A percentile compares a stretch with the other conserved stretches of the same genome.
Evolutionary conservation across 2,888 invertebrate genomes (phyloP).

Genomic region (Cephus runcator): DNA sequence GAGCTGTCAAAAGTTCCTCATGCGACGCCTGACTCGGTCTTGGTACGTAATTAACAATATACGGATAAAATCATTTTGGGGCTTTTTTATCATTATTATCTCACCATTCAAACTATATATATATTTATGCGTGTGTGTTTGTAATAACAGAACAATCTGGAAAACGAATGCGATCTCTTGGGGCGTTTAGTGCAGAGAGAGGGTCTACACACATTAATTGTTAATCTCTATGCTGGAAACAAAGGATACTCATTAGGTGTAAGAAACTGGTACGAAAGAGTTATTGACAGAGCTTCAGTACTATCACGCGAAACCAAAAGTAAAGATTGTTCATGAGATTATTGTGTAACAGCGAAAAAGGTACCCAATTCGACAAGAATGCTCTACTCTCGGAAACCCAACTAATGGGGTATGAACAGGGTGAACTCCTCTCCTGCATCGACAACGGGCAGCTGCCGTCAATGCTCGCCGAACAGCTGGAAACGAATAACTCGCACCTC

Average conservation of each 20-base stretch:
- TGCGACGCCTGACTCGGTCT: constrained; percentile 61
- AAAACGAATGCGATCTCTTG: constrained; percentile 71
- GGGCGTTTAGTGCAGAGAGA: constrained; percentile 87
- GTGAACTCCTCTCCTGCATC: constrained; percentile 86
- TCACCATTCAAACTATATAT: background rate
- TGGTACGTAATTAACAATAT: constrained; percentile 43
- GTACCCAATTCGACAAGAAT: constrained; percentile 70
- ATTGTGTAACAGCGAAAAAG: constrained; percentile 53
- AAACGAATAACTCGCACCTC: constrained; percentile 84
- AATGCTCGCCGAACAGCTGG: constrained; percentile 84
- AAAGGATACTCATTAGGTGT: constrained; percentile 86
- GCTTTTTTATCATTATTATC: too few relatives aligned
- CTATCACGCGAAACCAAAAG: constrained; percentile 13
- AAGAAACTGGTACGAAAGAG: constrained; percentile 68
- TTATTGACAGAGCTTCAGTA: background rate
- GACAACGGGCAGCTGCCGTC: constrained; percentile 93
- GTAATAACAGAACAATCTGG: constrained; percentile 56
- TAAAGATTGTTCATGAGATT: constrained; percentile 20
- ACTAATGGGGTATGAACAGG: constrained; percentile 90
- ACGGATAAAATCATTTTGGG: constrained; percentile 4
- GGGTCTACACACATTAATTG: constrained; percentile 87
- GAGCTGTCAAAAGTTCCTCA: constrained; percentile 61
- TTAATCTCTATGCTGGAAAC: constrained; percentile 91
- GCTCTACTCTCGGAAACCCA: constrained; percentile 76
- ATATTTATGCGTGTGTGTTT: background rate